Percentiles rank a stretch among this genome's conserved stretches.
Evolutionary conservation across 2,797 vertebrate species (phyloP).

Genomic region (Synaphobranchus kaupii): DNA sequence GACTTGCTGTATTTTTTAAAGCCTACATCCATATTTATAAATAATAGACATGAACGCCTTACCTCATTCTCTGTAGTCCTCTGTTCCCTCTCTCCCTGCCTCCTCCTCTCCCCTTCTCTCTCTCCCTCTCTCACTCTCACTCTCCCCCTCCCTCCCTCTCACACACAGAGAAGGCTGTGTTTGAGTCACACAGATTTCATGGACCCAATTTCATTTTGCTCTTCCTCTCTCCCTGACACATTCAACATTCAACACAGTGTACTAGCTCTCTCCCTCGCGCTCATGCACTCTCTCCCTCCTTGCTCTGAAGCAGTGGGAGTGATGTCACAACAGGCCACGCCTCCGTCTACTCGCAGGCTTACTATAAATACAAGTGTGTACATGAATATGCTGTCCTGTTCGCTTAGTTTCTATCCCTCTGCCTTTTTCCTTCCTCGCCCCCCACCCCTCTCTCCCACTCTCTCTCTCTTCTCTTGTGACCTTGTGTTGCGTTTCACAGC

Average conservation of each 20-base stretch:
- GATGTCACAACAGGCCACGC: conserved; percentile 42
- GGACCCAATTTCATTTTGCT: conserved; percentile 52
- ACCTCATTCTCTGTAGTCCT: conserved; percentile 71
- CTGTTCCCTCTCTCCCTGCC: conserved; percentile 43
- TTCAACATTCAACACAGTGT: conserved; percentile 45
- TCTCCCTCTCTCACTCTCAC: conserved; percentile 43
- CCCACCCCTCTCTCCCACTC: conserved; percentile 53
- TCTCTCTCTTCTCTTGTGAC: conserved; percentile 65
- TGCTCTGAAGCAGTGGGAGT: conserved; percentile 26
- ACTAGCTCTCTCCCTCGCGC: conserved; percentile 49
- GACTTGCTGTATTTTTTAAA: conserved; percentile 5
- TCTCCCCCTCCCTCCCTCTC: conserved; percentile 35
- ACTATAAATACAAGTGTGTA: conserved; percentile 82
- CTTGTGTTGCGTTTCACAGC: conserved; percentile 67
- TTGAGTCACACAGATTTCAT: conserved; percentile 78
- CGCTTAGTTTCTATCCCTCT: conserved; percentile 71
- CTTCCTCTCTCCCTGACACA: conserved; percentile 43
- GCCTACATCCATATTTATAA: conserved; percentile 41
- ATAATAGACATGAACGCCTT: conserved; percentile 62
- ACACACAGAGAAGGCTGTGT: conserved; percentile 62
- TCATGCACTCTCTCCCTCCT: conserved; percentile 55
- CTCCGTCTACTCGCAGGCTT: conserved; percentile 68
- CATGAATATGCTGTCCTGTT: conserved; percentile 79
- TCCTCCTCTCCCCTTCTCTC: conserved; percentile 52
- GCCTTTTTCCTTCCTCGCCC: conserved; percentile 37